phyloP scores from a whole-genome alignment of 2,113 vertebrate species.

The Larimichthys crocea region DNA sequence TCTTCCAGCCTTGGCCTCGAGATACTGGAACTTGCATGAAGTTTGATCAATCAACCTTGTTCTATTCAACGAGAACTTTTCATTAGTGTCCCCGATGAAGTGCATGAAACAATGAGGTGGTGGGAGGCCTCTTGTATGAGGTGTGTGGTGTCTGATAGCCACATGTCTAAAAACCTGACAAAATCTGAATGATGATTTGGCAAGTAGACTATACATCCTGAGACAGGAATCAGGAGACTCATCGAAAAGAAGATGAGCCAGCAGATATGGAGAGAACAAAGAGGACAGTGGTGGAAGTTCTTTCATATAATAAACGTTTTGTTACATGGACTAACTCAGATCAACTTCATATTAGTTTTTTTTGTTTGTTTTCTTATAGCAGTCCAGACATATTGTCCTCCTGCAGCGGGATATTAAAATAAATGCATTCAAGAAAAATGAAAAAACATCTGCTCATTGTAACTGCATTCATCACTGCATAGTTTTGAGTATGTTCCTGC shows the following conservation, averaged over 20 bases:
- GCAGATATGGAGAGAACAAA: background rate
- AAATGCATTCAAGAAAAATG: background rate
- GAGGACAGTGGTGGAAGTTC: background rate
- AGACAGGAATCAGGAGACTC: slow-evolving; percentile 7
- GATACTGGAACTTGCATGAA: slow-evolving; percentile 36
- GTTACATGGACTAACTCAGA: background rate
- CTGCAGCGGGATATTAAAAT: slow-evolving; percentile 21
- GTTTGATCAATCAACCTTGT: slow-evolving; percentile 30
- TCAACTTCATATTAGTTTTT: background rate
- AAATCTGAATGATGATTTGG: slow-evolving; percentile 16
- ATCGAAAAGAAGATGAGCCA: background rate
- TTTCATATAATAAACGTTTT: background rate
- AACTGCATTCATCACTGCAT: background rate
- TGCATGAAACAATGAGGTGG: slow-evolving; percentile 19
- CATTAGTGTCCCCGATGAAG: slow-evolving; percentile 34
- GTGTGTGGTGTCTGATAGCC: background rate
- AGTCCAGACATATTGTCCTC: background rate
- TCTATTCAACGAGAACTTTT: slow-evolving; percentile 43
- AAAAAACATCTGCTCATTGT: background rate
- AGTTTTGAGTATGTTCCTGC: background rate
- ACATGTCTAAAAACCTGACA: slow-evolving; percentile 10
- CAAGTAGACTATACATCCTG: background rate
- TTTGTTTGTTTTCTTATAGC: background rate
- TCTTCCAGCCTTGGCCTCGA: slow-evolving; percentile 41
- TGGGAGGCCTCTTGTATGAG: background rate